Evolutionary conservation across 2,113 vertebrate genomes (phyloP).

Genomic region (Carlito syrichta): DNA sequence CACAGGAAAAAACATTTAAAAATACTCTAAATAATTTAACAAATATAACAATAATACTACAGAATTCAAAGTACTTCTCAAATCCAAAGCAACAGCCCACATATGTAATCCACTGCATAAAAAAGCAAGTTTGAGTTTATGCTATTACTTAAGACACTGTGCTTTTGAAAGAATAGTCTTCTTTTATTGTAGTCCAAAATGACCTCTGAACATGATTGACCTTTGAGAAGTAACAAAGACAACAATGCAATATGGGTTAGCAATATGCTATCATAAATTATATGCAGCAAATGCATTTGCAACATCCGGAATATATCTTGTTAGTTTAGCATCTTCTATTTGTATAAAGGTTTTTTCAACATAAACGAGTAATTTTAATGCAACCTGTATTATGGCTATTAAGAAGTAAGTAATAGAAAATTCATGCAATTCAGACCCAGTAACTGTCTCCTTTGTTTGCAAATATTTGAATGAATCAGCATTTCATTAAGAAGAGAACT

Average conservation of each 20-base stretch:
- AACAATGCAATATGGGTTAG: background rate
- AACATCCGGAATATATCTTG: background rate
- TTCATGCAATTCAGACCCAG: background rate
- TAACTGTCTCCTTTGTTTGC: background rate
- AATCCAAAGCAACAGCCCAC: background rate
- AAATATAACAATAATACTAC: background rate
- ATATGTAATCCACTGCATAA: background rate
- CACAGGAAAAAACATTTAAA: background rate
- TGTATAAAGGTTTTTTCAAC: constrained; percentile 43
- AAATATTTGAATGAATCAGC: background rate
- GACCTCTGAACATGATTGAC: background rate
- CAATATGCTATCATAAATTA: background rate
- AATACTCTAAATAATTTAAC: constrained; percentile 23
- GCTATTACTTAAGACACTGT: background rate
- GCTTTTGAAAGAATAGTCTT: background rate
- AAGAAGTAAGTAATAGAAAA: constrained; percentile 31
- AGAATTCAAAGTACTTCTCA: background rate
- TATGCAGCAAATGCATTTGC: rapidly evolving
- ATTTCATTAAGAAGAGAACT: background rate
- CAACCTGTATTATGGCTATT: background rate
- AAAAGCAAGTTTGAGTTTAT: background rate
- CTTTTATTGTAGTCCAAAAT: background rate
- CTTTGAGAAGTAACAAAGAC: constrained; percentile 3
- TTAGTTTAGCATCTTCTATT: constrained; percentile 33
- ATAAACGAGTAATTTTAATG: constrained; percentile 36